phyloP scores from a whole-genome alignment of 2,797 vertebrate species.

The Leptoclinus maculatus region DNA sequence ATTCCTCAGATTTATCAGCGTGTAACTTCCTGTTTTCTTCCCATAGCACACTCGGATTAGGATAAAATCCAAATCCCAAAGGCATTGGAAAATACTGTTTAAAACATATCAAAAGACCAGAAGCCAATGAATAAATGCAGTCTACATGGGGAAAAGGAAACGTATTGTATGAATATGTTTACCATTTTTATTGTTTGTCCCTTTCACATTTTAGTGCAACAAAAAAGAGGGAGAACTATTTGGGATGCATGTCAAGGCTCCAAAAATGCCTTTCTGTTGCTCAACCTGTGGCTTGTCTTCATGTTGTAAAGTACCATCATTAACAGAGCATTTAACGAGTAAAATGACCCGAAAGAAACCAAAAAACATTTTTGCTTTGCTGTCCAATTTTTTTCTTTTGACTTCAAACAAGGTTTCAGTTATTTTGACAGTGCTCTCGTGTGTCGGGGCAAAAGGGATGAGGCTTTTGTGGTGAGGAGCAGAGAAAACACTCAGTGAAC shows the following conservation, averaged over 20 bases:
- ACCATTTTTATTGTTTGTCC: not conserved
- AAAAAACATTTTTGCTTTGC: constrained; percentile 29
- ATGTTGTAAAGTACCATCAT: constrained; percentile 15
- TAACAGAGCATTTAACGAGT: constrained; percentile 29
- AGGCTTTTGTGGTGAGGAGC: constrained; percentile 40
- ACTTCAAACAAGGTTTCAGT: constrained; percentile 51
- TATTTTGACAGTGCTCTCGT: constrained; percentile 42
- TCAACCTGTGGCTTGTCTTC: not conserved
- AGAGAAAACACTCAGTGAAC: constrained; percentile 57
- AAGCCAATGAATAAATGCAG: constrained; percentile 26
- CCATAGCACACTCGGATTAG: not conserved
- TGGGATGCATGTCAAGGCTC: not conserved
- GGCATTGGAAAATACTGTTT: constrained; percentile 18
- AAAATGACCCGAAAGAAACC: constrained; percentile 30
- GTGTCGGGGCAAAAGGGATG: constrained; percentile 46
- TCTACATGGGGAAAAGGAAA: constrained; percentile 10
- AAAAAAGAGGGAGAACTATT: not conserved
- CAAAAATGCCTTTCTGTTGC: not conserved
- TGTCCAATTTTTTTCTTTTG: constrained; percentile 33
- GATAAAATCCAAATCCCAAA: constrained; percentile 29
- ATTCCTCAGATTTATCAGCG: constrained; percentile 17
- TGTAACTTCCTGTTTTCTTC: constrained; percentile 24
- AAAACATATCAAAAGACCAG: constrained; percentile 13
- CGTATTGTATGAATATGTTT: constrained; percentile 15
- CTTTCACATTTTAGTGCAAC: constrained; percentile 1